Evolutionary conservation across 1,140 invertebrate species (phyloP).

Genomic region (Papilio polyxenes): DNA sequence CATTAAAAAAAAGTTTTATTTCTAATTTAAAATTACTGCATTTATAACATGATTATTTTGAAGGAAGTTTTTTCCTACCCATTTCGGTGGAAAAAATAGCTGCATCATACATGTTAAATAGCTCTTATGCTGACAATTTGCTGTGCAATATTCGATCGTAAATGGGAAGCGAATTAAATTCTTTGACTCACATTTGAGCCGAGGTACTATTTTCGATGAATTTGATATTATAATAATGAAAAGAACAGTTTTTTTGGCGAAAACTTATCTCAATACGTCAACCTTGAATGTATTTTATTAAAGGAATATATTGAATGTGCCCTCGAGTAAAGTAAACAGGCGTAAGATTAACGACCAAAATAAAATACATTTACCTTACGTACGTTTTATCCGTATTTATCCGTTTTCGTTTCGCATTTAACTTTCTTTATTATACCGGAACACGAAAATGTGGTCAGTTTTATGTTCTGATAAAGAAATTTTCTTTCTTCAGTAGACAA

Average conservation of each 20-base stretch:
- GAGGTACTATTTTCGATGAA: not conserved
- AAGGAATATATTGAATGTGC: conserved; percentile 15
- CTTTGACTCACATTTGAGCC: not conserved
- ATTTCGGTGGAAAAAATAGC: too few species aligned
- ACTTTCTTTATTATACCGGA: conserved; percentile 25
- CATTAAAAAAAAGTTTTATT: too few species aligned
- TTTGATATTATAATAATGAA: not conserved
- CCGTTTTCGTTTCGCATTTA: conserved; percentile 16
- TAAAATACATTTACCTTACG: conserved; percentile 23
- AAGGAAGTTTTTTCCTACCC: too few species aligned
- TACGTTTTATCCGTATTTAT: conserved; percentile 20
- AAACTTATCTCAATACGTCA: not conserved
- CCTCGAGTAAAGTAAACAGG: conserved; percentile 25
- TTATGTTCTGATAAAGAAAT: not conserved
- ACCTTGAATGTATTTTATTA: not conserved
- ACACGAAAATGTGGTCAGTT: conserved; percentile 15
- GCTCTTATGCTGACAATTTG: too few species aligned
- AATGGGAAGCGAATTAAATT: not conserved
- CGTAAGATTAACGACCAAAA: conserved; percentile 22
- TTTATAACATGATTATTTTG: too few species aligned
- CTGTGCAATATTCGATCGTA: too few species aligned
- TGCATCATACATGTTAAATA: too few species aligned
- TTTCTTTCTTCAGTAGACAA: too few species aligned
- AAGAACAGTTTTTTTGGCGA: not conserved
- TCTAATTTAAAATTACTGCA: too few species aligned